Percentiles rank a stretch among this genome's conserved stretches.
phyloP scores from a whole-genome alignment of 2,113 vertebrate species.

The Lathamus discolor region DNA sequence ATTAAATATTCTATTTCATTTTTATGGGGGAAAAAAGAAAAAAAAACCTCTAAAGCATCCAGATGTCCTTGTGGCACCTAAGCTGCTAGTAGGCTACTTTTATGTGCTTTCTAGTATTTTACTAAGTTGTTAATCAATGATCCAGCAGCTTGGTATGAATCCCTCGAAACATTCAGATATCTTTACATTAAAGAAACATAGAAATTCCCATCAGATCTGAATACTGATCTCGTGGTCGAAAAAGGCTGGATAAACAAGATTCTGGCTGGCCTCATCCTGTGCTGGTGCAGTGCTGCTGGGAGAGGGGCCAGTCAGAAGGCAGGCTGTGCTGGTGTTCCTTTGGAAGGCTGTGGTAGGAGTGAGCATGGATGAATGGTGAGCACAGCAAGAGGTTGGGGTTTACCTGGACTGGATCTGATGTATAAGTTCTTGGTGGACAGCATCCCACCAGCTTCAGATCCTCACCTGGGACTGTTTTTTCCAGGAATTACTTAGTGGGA shows the following conservation, averaged over 20 bases:
- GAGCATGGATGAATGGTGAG: rapidly evolving
- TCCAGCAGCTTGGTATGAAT: background rate
- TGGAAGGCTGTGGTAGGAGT: background rate
- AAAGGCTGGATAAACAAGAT: conserved; percentile 58
- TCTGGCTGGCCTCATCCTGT: conserved; percentile 2
- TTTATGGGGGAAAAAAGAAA: background rate
- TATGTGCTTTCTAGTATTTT: background rate
- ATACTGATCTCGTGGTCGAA: conserved; percentile 65
- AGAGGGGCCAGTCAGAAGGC: conserved; percentile 26
- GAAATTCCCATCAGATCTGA: conserved; percentile 66
- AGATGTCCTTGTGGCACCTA: background rate
- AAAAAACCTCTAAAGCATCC: background rate
- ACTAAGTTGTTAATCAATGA: background rate
- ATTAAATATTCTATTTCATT: background rate
- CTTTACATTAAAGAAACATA: background rate
- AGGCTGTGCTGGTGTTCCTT: rapidly evolving
- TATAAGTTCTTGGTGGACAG: rapidly evolving
- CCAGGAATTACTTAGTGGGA: background rate
- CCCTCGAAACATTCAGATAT: background rate
- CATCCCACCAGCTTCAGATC: rapidly evolving
- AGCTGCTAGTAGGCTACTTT: background rate
- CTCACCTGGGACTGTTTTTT: background rate
- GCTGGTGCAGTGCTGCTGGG: background rate
- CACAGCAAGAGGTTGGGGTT: rapidly evolving
- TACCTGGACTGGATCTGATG: too few species aligned